These are phyloP conservation scores for Lasius platythorax DNA, from an alignment of 2,888 invertebrate species.

Conservation along the genomic window DNA sequence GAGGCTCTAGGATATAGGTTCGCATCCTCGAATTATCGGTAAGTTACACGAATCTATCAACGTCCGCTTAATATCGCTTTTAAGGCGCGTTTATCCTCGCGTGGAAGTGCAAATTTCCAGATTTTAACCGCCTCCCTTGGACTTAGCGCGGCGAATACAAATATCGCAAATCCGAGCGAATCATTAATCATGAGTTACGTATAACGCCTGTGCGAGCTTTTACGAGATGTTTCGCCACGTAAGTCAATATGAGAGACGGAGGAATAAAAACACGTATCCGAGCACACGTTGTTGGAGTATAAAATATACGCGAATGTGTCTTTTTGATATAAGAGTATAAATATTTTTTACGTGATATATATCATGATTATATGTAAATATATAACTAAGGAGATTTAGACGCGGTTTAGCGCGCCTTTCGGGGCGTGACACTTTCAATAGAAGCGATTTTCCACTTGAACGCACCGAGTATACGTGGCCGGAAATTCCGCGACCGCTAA, in stretches of 20 bases:
- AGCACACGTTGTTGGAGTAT: background rate
- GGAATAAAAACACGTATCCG: background rate
- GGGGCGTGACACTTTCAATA: slow-evolving; percentile 44
- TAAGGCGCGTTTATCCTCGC: slow-evolving; percentile 20
- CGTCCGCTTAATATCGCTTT: slow-evolving; percentile 2
- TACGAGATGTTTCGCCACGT: background rate
- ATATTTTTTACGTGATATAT: background rate
- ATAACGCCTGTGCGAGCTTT: background rate
- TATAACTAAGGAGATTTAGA: background rate
- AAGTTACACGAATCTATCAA: slow-evolving; percentile 29
- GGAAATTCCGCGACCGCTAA: slow-evolving; percentile 18
- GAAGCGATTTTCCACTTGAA: slow-evolving; percentile 38
- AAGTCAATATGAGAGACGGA: background rate
- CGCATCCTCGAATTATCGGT: slow-evolving; percentile 52
- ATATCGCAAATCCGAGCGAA: background rate
- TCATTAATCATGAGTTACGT: slow-evolving; percentile 27
- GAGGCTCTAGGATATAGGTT: slow-evolving; percentile 52
- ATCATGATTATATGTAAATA: background rate
- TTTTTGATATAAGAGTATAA: background rate
- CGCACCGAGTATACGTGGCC: background rate
- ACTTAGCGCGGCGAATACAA: background rate
- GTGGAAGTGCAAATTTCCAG: background rate
- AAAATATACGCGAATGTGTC: background rate
- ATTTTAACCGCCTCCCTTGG: background rate
- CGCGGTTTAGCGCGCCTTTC: slow-evolving; percentile 11